These are phyloP conservation scores for Adoxophyes honmai DNA, from an alignment of 1,140 invertebrate species.

Conservation along the genomic window DNA sequence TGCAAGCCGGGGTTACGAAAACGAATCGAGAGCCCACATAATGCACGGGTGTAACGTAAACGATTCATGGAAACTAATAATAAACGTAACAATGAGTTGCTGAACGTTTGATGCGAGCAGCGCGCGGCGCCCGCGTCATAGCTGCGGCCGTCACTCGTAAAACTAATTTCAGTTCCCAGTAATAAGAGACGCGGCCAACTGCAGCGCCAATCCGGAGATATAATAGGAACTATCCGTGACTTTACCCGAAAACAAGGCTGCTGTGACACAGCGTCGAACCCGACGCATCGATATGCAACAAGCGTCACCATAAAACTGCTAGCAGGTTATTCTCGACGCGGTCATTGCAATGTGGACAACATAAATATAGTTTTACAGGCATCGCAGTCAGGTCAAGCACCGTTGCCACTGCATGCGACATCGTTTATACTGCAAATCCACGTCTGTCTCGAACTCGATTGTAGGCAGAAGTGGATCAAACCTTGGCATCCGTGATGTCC, in stretches of 20 bases:
- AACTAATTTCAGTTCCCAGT: slow-evolving; percentile 56
- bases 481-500: slow-evolving; percentile 48
- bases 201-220: slow-evolving; percentile 27
- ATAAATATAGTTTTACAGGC: slow-evolving; percentile 10
- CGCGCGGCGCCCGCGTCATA: slow-evolving; percentile 50
- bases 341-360: slow-evolving; percentile 3
- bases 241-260: too few species aligned
- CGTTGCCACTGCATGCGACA: slow-evolving; percentile 22
- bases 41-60: slow-evolving; percentile 55
- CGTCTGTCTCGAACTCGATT: slow-evolving; percentile 22
- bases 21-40: slow-evolving; percentile 31
- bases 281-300: slow-evolving; percentile 19
- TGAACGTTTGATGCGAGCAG: slow-evolving; percentile 54
- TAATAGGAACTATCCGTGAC: too few species aligned
- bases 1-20: slow-evolving; percentile 55
- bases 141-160: slow-evolving; percentile 56
- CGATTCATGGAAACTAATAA: slow-evolving; percentile 64
- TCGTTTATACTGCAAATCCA: slow-evolving; percentile 41
- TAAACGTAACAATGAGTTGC: slow-evolving; percentile 67
- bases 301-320: slow-evolving; percentile 20
- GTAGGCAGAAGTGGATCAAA: slow-evolving; percentile 45
- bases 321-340: slow-evolving; percentile 22
- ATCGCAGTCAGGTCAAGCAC: slow-evolving; percentile 14
- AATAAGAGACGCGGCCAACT: slow-evolving; percentile 32
- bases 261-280: neutral